Conservation (phyloP, 2,113 vertebrate genomes). For the Pangasianodon hypophthalmus region DNA sequence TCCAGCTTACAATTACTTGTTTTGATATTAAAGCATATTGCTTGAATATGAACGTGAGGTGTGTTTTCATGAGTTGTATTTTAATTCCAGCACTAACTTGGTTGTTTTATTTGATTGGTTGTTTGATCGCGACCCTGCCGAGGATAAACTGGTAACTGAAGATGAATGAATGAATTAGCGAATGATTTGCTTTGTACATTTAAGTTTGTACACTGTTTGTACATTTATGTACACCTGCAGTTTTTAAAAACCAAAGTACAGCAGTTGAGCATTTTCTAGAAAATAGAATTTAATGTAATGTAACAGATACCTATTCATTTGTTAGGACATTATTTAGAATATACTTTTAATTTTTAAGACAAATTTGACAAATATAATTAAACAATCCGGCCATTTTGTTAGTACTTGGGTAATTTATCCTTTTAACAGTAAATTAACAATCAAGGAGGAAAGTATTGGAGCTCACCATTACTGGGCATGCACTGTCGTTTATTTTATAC, state of each 20-base stretch:
- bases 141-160: neutral
- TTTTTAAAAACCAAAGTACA: neutral
- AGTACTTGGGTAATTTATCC: neutral
- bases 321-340: neutral
- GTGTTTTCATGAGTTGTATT: constrained; percentile 8
- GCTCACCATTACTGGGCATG: neutral
- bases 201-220: neutral
- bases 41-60: constrained; percentile 20
- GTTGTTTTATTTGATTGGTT: neutral
- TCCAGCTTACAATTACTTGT: constrained; percentile 41
- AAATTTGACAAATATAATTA: neutral
- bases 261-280: neutral
- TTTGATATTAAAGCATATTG: constrained; percentile 53
- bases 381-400: neutral
- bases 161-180: neutral
- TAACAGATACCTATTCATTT: neutral
- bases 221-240: neutral
- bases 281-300: neutral
- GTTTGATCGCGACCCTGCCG: neutral
- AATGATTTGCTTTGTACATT: too few species aligned
- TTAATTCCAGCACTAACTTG: neutral
- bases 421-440: neutral
- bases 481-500: neutral
- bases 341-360: neutral
- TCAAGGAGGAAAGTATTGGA: neutral